phyloP scores from a whole-genome alignment of 2,888 invertebrate genomes.

The Agrotis clavis region DNA sequence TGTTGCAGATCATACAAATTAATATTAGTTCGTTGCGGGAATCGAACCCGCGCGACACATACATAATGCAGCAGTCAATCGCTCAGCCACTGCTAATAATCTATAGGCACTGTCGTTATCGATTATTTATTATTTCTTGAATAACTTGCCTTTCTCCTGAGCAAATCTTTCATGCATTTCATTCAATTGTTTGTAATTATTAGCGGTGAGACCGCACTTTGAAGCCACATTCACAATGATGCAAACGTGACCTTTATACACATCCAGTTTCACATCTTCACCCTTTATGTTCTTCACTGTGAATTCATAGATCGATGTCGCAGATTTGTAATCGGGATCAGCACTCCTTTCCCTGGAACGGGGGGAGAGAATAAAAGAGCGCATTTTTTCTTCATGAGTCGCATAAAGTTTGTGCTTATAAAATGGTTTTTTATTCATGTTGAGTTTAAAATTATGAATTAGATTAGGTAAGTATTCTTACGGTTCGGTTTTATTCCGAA shows the following conservation, averaged over 20 bases:
- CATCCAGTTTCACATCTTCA: slow-evolving; percentile 94
- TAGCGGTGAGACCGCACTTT: slow-evolving; percentile 95
- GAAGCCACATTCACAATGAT: slow-evolving; percentile 97
- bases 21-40: no score
- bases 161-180: slow-evolving; percentile 94
- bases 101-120: no score
- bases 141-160: slow-evolving; percentile 91
- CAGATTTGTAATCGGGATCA: slow-evolving; percentile 92
- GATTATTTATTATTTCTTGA: background rate
- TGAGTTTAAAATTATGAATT: no score
- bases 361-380: background rate
- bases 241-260: slow-evolving; percentile 95
- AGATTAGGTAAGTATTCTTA: background rate
- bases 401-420: no score
- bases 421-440: no score
- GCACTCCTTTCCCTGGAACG: slow-evolving; percentile 84
- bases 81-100: no score
- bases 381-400: background rate
- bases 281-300: slow-evolving; percentile 95
- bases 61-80: no score
- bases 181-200: slow-evolving; percentile 96
- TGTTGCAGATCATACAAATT: no score
- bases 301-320: slow-evolving; percentile 95
- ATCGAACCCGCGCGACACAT: no score
- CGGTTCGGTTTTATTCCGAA: background rate